Conservation (phyloP, 2,888 invertebrate genomes). For the Erebia palarica region DNA sequence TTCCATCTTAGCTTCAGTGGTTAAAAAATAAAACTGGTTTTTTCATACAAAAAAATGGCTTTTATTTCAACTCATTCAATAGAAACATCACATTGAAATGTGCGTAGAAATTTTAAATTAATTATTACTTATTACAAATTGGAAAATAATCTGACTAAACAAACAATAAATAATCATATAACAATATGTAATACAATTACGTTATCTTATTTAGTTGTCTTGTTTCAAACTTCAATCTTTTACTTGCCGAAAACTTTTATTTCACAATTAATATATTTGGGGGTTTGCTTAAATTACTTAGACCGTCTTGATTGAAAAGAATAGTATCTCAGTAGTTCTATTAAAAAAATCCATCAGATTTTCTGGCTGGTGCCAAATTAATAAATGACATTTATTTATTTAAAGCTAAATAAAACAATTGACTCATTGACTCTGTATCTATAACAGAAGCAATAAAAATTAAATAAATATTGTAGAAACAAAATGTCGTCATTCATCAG, state of each 20-base stretch:
- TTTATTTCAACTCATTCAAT: slow-evolving; percentile 19
- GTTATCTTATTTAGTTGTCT: no score
- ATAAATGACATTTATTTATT: not conserved
- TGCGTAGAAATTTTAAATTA: slow-evolving; percentile 9
- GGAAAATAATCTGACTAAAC: slow-evolving; percentile 8
- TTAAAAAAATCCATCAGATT: not conserved
- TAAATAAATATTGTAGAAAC: not conserved
- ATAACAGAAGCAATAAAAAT: not conserved
- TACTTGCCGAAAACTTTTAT: no score
- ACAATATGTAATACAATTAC: no score
- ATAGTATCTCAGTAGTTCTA: not conserved
- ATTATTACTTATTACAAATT: slow-evolving; percentile 7
- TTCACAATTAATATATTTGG: no score
- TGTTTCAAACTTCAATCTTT: no score
- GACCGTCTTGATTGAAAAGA: not conserved
- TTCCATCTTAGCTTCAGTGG: not conserved
- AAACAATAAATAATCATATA: slow-evolving; percentile 1
- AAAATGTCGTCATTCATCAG: not conserved
- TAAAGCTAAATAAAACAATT: slow-evolving; percentile 5
- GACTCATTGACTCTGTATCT: not conserved
- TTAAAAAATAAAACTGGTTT: not conserved
- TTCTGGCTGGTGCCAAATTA: not conserved
- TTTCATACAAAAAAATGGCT: slow-evolving; percentile 4
- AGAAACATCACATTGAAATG: slow-evolving; percentile 14
- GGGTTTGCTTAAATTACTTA: no score